Conservation (phyloP, 1,140 invertebrate species). For the Onthophagus taurus region DNA sequence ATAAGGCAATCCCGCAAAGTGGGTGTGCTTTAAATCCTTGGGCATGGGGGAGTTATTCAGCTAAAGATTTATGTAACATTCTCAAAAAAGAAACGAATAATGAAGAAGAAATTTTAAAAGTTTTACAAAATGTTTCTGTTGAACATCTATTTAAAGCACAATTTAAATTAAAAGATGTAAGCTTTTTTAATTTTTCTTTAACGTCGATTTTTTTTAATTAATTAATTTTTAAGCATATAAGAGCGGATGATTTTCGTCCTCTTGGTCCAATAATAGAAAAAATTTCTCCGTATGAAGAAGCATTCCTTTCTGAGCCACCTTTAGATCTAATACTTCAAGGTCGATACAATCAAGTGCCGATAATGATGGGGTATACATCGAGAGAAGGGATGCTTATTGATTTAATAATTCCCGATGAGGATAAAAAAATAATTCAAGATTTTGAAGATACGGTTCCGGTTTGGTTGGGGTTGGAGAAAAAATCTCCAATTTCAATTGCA, state of each 20-base stretch:
- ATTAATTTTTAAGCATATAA: slow-evolving; percentile 14
- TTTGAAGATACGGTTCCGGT: slow-evolving; percentile 36
- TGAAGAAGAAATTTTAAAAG: not conserved
- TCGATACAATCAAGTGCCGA: slow-evolving; percentile 37
- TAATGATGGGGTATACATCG: slow-evolving; percentile 36
- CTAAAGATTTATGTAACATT: not conserved
- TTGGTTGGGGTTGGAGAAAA: slow-evolving; percentile 10
- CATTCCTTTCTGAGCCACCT: slow-evolving; percentile 32
- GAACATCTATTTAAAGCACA: not conserved
- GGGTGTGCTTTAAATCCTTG: slow-evolving; percentile 32
- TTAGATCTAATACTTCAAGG: slow-evolving; percentile 36
- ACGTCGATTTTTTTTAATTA: not conserved
- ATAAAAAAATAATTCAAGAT: slow-evolving; percentile 34
- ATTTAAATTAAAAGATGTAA: not conserved
- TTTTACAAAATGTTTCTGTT: slow-evolving; percentile 3
- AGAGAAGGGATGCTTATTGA: slow-evolving; percentile 36
- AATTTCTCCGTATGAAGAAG: slow-evolving; percentile 29
- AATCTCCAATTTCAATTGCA: slow-evolving; percentile 19
- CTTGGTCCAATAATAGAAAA: slow-evolving; percentile 40
- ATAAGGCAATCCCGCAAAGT: slow-evolving; percentile 47
- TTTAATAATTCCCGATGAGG: no score
- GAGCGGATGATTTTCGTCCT: slow-evolving; percentile 25
- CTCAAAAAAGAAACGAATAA: not conserved
- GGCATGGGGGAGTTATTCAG: slow-evolving; percentile 5
- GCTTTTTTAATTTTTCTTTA: not conserved